Conservation (phyloP, 2,113 vertebrate genomes). For the Nothobranchius furzeri region DNA sequence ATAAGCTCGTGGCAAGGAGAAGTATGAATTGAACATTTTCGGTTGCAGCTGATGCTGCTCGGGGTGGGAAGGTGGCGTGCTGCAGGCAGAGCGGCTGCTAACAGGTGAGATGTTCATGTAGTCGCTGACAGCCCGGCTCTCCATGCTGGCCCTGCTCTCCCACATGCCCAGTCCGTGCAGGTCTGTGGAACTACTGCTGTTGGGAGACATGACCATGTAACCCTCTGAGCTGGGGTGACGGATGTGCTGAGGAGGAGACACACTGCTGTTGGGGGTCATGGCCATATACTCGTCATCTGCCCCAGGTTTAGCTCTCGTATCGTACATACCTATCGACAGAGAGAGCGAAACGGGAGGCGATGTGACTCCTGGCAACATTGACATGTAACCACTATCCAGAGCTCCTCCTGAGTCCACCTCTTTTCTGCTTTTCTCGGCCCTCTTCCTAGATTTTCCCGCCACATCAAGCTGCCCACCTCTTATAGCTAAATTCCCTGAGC, state of each 20-base stretch:
- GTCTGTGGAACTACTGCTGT: conserved; percentile 80
- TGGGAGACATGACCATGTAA: conserved; percentile 85
- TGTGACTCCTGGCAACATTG: conserved; percentile 80
- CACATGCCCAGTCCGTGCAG: conserved; percentile 68
- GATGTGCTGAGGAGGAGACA: conserved; percentile 80
- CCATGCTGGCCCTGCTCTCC: conserved; percentile 72
- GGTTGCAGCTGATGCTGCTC: conserved; percentile 76
- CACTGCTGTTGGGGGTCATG: conserved; percentile 79
- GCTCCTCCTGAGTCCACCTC: conserved; percentile 32
- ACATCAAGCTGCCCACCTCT: conserved; percentile 49
- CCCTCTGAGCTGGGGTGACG: conserved; percentile 71
- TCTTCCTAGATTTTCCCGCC: conserved; percentile 52
- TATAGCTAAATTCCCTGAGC: conserved; percentile 45
- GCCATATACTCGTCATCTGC: conserved; percentile 81
- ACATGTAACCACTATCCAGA: conserved; percentile 79
- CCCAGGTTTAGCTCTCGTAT: conserved; percentile 52
- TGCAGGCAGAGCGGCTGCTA: conserved; percentile 75
- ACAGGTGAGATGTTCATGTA: conserved; percentile 85
- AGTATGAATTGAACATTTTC: conserved; percentile 80
- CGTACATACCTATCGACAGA: conserved; percentile 70
- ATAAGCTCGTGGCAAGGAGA: conserved; percentile 79
- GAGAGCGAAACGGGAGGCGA: conserved; percentile 75
- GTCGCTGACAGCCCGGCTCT: conserved; percentile 73
- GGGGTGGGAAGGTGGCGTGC: conserved; percentile 74
- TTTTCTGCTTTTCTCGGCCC: conserved; percentile 57